Percentiles rank a stretch among this genome's conserved stretches.
Conservation (phyloP, 2,888 invertebrate genomes). For the Phaedon cochleariae region DNA sequence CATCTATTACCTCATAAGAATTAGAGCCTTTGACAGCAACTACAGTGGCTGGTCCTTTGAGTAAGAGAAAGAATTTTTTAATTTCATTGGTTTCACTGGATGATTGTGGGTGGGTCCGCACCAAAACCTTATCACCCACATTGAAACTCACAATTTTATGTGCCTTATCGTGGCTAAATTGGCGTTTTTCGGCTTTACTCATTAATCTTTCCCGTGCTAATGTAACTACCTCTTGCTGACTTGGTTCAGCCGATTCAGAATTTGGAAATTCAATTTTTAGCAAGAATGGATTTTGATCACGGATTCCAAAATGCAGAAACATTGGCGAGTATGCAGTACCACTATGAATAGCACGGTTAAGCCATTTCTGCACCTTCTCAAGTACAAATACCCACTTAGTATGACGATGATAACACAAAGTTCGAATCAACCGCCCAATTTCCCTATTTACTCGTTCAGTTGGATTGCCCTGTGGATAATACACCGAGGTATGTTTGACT, state of each 20-base stretch:
- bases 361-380: neutral
- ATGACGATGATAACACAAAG: slow-evolving; percentile 16
- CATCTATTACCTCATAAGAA: slow-evolving; percentile 9
- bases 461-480: slow-evolving; percentile 25
- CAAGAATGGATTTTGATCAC: neutral
- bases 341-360: slow-evolving; percentile 9
- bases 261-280: neutral
- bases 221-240: neutral
- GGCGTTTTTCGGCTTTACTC: slow-evolving; percentile 10
- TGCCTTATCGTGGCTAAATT: slow-evolving; percentile 1
- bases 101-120: slow-evolving; percentile 12
- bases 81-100: slow-evolving; percentile 13
- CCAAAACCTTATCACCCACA: neutral
- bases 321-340: slow-evolving; percentile 5
- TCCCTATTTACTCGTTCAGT: slow-evolving; percentile 21
- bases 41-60: slow-evolving; percentile 2
- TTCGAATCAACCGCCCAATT: slow-evolving; percentile 8
- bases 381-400: slow-evolving; percentile 6
- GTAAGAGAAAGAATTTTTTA: slow-evolving; percentile 17
- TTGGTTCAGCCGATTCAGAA: neutral
- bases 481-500: slow-evolving; percentile 17
- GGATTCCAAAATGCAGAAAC: slow-evolving; percentile 12
- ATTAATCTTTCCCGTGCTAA: slow-evolving; percentile 8
- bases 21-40: neutral
- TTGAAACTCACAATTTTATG: neutral